These are phyloP conservation scores for Manis javanica DNA, from an alignment of 2,797 vertebrate species.

Conservation along the genomic window DNA sequence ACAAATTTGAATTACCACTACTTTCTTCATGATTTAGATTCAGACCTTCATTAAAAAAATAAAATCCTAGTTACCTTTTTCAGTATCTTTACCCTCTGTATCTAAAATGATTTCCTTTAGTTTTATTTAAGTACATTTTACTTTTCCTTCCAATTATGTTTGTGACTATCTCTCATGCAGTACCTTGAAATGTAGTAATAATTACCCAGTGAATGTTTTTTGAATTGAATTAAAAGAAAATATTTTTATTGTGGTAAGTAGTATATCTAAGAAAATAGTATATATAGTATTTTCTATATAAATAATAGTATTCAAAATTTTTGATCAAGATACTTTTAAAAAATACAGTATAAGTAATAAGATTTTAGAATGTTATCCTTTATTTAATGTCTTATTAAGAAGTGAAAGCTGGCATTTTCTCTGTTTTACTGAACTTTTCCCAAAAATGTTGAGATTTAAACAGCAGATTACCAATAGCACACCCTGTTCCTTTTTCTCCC, in stretches of 20 bases:
- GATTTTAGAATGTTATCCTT: not conserved
- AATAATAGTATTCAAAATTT: constrained; percentile 2
- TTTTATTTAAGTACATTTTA: constrained; percentile 60
- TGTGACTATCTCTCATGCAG: not conserved
- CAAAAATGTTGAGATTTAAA: not conserved
- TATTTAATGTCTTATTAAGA: not conserved
- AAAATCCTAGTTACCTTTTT: not conserved
- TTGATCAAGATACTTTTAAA: constrained; percentile 1
- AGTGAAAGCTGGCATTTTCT: constrained; percentile 30
- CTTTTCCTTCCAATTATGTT: constrained; percentile 32
- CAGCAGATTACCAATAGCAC: not conserved
- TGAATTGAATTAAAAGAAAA: constrained; percentile 34
- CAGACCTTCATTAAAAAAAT: constrained; percentile 32
- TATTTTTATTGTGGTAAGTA: constrained; percentile 18
- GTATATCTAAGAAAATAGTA: constrained; percentile 19
- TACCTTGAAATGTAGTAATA: constrained; percentile 31
- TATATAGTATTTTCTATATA: not conserved
- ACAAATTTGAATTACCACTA: constrained; percentile 47
- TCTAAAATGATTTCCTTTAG: constrained; percentile 45
- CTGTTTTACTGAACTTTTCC: not conserved
- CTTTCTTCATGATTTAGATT: constrained; percentile 5
- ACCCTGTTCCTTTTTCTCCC: not conserved
- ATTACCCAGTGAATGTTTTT: constrained; percentile 4
- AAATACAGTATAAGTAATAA: not conserved
- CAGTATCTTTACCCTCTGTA: not conserved